Conservation (phyloP, 1,140 invertebrate genomes). For the Coptotermes formosanus region DNA sequence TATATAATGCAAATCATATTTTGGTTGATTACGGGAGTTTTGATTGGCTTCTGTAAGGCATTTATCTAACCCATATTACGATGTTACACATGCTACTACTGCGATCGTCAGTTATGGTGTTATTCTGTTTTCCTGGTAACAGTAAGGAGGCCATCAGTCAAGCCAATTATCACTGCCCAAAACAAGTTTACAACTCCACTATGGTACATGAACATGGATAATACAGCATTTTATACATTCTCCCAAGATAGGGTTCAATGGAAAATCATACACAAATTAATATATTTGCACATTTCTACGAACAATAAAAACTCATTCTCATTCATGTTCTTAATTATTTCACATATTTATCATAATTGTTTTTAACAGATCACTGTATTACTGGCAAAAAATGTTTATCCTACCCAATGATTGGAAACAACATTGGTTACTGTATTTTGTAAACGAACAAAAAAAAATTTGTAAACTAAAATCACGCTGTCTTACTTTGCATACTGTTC, state of each 20-base stretch:
- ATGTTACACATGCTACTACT: too few species aligned
- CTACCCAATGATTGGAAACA: background rate
- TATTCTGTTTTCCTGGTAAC: background rate
- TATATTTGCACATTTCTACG: background rate
- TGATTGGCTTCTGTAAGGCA: background rate
- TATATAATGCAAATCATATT: background rate
- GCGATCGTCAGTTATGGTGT: background rate
- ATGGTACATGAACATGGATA: too few species aligned
- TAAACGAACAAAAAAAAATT: background rate
- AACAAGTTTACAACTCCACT: background rate
- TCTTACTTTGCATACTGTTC: background rate
- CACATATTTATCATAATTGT: background rate
- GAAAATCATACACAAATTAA: background rate
- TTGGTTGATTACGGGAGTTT: slow-evolving; percentile 6
- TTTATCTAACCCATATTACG: background rate
- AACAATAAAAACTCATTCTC: background rate
- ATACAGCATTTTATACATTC: background rate
- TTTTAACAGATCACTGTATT: background rate
- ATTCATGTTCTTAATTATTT: background rate
- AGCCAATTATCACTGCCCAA: background rate
- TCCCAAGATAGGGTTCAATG: background rate
- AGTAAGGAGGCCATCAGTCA: background rate
- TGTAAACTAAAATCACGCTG: background rate
- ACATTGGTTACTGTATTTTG: background rate
- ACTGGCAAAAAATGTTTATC: background rate